These are phyloP conservation scores for Cathartes aura DNA, from an alignment of 2,113 vertebrate species.

Conservation along the genomic window DNA sequence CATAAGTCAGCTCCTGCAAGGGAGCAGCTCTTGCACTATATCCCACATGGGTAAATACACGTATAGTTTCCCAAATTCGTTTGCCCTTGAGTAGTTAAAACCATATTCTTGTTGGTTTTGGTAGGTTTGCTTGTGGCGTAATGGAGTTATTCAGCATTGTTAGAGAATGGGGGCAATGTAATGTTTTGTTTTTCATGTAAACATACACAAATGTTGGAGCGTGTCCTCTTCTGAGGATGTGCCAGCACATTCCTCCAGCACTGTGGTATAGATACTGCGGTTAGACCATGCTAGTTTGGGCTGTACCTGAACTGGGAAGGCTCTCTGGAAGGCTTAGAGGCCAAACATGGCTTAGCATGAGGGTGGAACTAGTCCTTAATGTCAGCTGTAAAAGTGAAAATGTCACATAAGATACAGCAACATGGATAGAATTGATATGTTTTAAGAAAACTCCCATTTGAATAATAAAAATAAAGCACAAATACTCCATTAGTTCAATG, in stretches of 20 bases:
- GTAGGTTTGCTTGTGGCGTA: background rate
- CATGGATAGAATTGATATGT: accelerated
- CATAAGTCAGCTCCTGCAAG: background rate
- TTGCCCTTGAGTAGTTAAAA: background rate
- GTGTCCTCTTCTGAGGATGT: background rate
- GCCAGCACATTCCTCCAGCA: background rate
- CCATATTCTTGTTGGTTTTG: background rate
- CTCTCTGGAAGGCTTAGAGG: background rate
- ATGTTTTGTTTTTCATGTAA: background rate
- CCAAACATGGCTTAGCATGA: background rate
- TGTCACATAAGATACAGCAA: background rate
- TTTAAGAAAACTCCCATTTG: background rate
- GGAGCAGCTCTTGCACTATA: background rate
- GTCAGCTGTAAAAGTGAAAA: background rate
- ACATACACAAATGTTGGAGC: background rate
- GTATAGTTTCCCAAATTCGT: background rate
- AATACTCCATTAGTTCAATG: background rate
- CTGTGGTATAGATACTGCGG: accelerated
- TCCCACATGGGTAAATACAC: accelerated
- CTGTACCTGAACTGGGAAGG: too few relatives aligned
- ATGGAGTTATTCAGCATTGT: background rate
- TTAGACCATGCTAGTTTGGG: background rate
- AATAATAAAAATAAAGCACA: background rate
- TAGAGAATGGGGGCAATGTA: background rate
- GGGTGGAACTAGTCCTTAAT: background rate